A percentile compares a stretch with the other conserved stretches of the same genome.
phyloP scores from a whole-genome alignment of 2,797 vertebrate species.

The Chlorospingus semifuscus region DNA sequence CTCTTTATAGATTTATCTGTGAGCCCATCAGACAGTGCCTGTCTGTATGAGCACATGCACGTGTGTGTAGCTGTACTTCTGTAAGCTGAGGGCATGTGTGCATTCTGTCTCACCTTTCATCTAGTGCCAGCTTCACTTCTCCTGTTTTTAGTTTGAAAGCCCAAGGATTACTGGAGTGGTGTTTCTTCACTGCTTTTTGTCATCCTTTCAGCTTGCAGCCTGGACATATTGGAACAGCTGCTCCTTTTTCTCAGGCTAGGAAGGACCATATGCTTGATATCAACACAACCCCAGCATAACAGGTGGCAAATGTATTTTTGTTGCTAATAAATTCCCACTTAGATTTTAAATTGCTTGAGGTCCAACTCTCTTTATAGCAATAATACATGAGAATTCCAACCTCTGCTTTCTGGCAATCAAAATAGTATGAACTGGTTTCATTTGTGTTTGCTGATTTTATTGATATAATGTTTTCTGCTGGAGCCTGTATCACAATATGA shows the following conservation, averaged over 20 bases:
- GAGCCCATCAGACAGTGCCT: neutral
- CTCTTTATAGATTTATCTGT: neutral
- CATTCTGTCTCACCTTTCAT: neutral
- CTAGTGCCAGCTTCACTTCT: neutral
- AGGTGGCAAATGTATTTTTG: neutral
- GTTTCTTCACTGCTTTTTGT: conserved; percentile 10
- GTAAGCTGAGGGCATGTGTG: neutral
- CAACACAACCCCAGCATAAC: neutral
- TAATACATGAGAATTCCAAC: neutral
- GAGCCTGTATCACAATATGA: neutral
- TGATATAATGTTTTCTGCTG: neutral
- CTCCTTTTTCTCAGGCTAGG: conserved; percentile 11
- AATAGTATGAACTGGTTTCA: neutral
- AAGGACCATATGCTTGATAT: neutral
- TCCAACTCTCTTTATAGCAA: neutral
- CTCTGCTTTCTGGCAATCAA: neutral
- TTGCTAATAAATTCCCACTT: conserved; percentile 29
- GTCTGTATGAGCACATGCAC: neutral
- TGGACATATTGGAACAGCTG: neutral
- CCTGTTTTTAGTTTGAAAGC: neutral
- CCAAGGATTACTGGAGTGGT: neutral
- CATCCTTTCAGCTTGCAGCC: conserved; percentile 1
- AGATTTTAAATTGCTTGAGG: neutral
- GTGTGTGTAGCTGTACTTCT: neutral
- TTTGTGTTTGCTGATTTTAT: neutral